These are phyloP conservation scores for Chloroceryle amazona DNA, from an alignment of 2,797 vertebrate species.

Conservation along the genomic window DNA sequence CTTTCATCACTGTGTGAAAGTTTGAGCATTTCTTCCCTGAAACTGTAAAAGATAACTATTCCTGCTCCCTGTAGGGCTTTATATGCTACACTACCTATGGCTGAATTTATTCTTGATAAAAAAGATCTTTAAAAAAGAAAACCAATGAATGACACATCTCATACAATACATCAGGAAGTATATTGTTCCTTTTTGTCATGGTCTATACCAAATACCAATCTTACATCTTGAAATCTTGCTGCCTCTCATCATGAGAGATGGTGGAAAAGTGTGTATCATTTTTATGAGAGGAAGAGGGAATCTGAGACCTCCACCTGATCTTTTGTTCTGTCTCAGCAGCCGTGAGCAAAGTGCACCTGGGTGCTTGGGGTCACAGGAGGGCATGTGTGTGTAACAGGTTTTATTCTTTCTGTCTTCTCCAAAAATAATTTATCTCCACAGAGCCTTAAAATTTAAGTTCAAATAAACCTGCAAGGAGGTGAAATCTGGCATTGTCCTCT, in stretches of 20 bases:
- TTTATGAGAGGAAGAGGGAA: neutral
- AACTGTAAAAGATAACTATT: neutral
- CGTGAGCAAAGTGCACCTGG: neutral
- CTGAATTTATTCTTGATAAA: conserved; percentile 40
- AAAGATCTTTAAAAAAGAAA: conserved; percentile 17
- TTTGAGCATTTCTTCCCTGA: conserved; percentile 8
- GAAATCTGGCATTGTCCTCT: neutral
- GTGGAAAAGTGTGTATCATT: neutral
- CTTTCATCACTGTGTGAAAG: conserved; percentile 11
- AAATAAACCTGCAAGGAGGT: neutral
- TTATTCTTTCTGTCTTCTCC: neutral
- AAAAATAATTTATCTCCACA: neutral
- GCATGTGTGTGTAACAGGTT: neutral
- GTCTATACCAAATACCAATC: neutral
- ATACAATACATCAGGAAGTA: neutral
- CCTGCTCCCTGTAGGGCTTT: conserved; percentile 29
- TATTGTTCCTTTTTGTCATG: neutral
- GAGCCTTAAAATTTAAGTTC: neutral
- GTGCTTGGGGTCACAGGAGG: neutral
- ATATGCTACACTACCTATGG: neutral
- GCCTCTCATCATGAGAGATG: neutral
- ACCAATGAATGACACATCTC: neutral
- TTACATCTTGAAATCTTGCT: conserved; percentile 4
- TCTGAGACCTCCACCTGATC: neutral
- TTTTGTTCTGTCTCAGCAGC: conserved; percentile 24